These are phyloP conservation scores for Helicoverpa armigera DNA, from an alignment of 1,140 invertebrate species.

Conservation along the genomic window DNA sequence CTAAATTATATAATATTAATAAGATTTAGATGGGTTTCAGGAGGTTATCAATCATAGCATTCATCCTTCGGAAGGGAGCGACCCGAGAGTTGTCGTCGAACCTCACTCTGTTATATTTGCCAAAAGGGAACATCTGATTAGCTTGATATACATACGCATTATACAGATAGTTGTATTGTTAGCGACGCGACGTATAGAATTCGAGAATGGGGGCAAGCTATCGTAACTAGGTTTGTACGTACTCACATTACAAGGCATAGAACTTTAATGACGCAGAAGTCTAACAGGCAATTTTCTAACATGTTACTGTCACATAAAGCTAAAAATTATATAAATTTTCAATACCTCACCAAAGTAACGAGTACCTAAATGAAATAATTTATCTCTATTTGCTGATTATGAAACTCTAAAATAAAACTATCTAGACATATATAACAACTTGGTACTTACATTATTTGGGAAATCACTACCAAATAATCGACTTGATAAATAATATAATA, in stretches of 20 bases:
- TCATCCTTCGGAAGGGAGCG: background rate
- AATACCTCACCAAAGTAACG: too few relatives aligned
- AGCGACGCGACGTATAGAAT: constrained; percentile 6
- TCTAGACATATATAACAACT: too few relatives aligned
- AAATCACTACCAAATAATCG: too few relatives aligned
- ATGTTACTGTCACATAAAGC: too few relatives aligned
- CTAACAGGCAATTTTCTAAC: background rate
- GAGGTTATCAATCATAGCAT: constrained; percentile 41
- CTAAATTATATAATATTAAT: constrained; percentile 17
- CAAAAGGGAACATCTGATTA: constrained; percentile 35
- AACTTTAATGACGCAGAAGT: constrained; percentile 9
- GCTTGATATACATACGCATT: background rate
- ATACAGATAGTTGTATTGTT: constrained; percentile 24
- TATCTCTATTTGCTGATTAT: too few relatives aligned
- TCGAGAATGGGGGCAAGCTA: background rate
- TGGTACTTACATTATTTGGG: too few relatives aligned
- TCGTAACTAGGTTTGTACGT: background rate
- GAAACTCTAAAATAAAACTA: too few relatives aligned
- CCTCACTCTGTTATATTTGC: background rate
- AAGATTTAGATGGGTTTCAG: background rate
- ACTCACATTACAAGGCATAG: background rate
- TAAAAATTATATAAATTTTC: too few relatives aligned
- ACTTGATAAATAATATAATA: too few relatives aligned
- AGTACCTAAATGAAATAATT: too few relatives aligned
- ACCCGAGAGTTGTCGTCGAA: constrained; percentile 19